Base-by-base conservation (phyloP, 2,888 invertebrate species). In the Eupithecia subumbrata region DNA sequence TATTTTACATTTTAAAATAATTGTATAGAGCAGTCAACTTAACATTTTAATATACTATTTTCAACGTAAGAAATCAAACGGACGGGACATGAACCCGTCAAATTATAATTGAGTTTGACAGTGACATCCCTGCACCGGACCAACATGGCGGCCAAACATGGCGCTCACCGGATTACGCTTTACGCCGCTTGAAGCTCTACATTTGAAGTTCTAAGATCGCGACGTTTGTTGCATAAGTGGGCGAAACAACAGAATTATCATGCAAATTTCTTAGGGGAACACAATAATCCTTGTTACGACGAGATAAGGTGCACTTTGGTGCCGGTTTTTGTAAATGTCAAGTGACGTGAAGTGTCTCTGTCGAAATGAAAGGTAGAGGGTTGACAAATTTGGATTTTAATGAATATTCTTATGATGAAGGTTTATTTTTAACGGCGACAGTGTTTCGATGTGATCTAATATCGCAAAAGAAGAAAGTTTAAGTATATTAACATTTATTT, bases 211-310 rank as follows among this genome's bases (percentile, higher is more conserved):
- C 74, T 77, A 82, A 82, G 83, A 82, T 80, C 80, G 78, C 80
- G 79, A 78, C 75, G 82, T 82, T 79, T 80, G 79, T 79, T 80
- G 81, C 80, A 80, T 80, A 81, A 82, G 79, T 80, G 76, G 77
- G 69, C 73, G 71, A 81, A 81, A 83, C 84, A 82, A 82, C 79
- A 81, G 82, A 83, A 81, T 84, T 85, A 83, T 84, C 82, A 84
- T 84, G 83, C 82, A 83, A 84, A 85, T 84, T 81, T 75, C 74
- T 43, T 71, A 64, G 71, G 73, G 30, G 37, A 56, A 43, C 14
- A 69, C 64, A 66, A 45, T 64, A 73, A 25, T 56, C 69, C 56
- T 69, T 77, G 64, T 75, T 18, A 30, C 71, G 30, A 37, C 0
- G 40, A 16, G 25, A 72, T 78, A 81, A 78, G 71, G 78, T 68